phyloP scores from a whole-genome alignment of 2,797 vertebrate species.

The Rhynchonycteris naso region DNA sequence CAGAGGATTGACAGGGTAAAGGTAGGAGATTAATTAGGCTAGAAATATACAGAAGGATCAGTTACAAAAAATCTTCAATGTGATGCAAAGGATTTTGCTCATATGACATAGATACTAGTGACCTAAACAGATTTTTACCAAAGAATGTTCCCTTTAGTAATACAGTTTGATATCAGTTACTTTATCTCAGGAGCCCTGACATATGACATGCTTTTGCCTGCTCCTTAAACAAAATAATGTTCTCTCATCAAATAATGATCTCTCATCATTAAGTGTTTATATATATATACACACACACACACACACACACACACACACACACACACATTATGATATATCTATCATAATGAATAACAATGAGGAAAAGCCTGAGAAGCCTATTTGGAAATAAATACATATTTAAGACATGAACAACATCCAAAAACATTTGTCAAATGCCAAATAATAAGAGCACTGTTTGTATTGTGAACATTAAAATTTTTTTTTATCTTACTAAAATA shows the following conservation, averaged over 20 bases:
- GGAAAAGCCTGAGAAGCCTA: neutral
- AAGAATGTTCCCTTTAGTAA: slow-evolving; percentile 3
- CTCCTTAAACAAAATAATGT: slow-evolving; percentile 26
- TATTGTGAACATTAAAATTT: neutral
- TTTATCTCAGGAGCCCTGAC: neutral
- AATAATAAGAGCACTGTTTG: neutral
- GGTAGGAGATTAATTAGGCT: neutral
- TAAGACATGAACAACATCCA: neutral
- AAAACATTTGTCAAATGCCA: neutral
- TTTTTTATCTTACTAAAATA: neutral
- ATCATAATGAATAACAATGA: neutral
- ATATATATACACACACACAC: neutral
- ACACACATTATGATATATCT: neutral
- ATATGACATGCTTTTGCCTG: neutral
- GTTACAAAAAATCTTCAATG: neutral
- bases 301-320: no score
- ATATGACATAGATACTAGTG: neutral
- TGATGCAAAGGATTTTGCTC: neutral
- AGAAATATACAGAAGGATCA: neutral
- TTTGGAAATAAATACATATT: neutral
- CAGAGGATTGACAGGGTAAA: neutral
- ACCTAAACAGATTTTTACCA: neutral
- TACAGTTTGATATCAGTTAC: neutral
- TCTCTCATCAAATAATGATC: neutral
- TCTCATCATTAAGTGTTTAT: neutral